phyloP scores from a whole-genome alignment of 92 coral and sea anemone genomes.

The Heteractis magnifica region DNA sequence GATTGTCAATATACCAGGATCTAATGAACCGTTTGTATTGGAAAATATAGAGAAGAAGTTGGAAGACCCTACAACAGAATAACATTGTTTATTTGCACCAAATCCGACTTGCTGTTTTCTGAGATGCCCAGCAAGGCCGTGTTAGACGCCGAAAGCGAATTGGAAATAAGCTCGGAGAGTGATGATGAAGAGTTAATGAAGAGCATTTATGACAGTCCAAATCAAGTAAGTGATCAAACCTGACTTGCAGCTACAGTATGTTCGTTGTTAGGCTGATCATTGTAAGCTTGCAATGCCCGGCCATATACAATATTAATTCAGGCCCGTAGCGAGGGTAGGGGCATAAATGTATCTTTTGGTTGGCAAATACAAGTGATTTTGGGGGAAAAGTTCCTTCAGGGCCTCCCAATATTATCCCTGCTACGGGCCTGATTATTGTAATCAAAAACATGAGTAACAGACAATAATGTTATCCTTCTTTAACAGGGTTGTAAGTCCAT shows the following conservation, averaged over 20 bases:
- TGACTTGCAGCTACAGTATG: too few species aligned
- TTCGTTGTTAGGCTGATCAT: too few species aligned
- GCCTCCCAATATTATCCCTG: too few species aligned
- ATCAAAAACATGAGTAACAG: too few species aligned
- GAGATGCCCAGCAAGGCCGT: not conserved
- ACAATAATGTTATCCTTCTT: not conserved
- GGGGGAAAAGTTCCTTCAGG: too few species aligned
- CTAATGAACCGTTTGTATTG: not conserved
- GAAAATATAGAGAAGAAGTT: constrained; percentile 1
- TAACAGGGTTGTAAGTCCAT: constrained; percentile 14
- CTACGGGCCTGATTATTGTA: too few species aligned
- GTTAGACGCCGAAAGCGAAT: not conserved
- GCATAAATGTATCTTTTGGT: too few species aligned
- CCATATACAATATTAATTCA: too few species aligned
- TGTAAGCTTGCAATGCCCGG: too few species aligned
- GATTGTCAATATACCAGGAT: constrained; percentile 17
- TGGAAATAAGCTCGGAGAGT: not conserved
- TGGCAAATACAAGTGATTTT: too few species aligned
- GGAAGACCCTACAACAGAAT: constrained; percentile 6
- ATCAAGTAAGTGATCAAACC: not conserved
- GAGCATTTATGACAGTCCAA: not conserved
- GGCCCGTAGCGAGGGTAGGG: too few species aligned
- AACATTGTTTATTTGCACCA: not conserved
- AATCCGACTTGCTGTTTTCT: not conserved
- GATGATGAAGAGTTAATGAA: not conserved